These are phyloP conservation scores for Antigone vipio DNA, from an alignment of 2,113 vertebrate species.

Conservation along the genomic window DNA sequence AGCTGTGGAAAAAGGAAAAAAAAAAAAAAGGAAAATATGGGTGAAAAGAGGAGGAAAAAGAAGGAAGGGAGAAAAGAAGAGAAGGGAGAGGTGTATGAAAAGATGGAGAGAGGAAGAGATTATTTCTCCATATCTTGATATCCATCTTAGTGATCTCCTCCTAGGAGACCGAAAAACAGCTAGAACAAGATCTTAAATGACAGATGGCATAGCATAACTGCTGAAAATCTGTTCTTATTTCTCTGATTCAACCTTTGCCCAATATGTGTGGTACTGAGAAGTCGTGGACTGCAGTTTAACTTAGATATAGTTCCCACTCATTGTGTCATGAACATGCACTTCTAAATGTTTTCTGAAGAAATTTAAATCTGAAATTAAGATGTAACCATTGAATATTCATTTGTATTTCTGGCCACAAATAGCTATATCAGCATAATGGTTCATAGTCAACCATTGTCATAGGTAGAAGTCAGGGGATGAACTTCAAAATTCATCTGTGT, in stretches of 20 bases:
- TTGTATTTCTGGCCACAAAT: not conserved
- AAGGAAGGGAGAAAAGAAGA: not conserved
- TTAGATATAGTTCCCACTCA: not conserved
- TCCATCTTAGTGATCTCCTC: not conserved
- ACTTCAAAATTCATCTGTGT: not conserved
- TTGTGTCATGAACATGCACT: not conserved
- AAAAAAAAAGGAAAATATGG: not conserved
- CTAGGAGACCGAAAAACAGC: not conserved
- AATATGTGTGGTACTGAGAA: not conserved
- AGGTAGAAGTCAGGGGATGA: not conserved
- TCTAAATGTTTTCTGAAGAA: not conserved
- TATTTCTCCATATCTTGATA: not conserved
- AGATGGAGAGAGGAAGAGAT: not conserved
- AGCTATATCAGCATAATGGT: not conserved
- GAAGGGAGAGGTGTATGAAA: not conserved
- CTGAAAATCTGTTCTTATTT: constrained; percentile 6
- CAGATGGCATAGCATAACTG: constrained; percentile 16
- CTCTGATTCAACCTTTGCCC: constrained; percentile 12
- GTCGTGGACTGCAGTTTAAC: not conserved
- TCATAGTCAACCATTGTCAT: not conserved
- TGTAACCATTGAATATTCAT: not conserved
- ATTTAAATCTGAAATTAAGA: not conserved
- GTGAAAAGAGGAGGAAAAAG: not conserved
- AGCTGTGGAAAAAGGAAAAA: not conserved
- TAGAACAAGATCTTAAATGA: not conserved